Conservation (phyloP, 2,797 vertebrate genomes). For the Otolemur crassicaudatus region DNA sequence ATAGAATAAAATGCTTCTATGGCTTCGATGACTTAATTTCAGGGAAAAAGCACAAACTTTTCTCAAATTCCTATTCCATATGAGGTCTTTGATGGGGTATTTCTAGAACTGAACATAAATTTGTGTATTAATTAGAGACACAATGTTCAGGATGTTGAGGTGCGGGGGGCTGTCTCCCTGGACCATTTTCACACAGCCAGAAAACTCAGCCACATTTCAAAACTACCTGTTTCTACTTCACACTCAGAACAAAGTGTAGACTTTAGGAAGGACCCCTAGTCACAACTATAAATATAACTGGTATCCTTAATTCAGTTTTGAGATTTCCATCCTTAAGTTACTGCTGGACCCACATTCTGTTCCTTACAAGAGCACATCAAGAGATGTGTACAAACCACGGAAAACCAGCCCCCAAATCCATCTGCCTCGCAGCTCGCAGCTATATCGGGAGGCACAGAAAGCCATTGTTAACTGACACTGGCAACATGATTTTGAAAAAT, state of each 20-base stretch:
- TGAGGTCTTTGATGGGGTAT: neutral
- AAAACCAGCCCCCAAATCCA: neutral
- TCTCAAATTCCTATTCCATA: neutral
- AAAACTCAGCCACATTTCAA: neutral
- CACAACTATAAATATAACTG: neutral
- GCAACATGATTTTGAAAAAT: conserved; percentile 66
- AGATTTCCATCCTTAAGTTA: neutral
- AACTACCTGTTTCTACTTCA: neutral
- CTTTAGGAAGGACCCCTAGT: neutral
- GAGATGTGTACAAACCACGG: neutral
- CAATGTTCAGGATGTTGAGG: neutral
- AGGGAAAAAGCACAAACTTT: neutral
- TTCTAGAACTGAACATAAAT: neutral
- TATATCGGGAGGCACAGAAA: conserved; percentile 32
- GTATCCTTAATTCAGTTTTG: neutral
- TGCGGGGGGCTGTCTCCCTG: neutral
- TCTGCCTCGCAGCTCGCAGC: neutral
- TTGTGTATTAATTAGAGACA: neutral
- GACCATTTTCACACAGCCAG: neutral
- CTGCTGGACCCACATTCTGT: neutral
- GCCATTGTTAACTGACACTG: conserved; percentile 72
- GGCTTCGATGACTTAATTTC: neutral
- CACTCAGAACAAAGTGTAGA: neutral
- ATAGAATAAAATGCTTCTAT: neutral
- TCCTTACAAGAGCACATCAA: neutral